Percentiles rank a stretch among this genome's conserved stretches.
Evolutionary conservation across 2,797 vertebrate species (phyloP).

Genomic region (Hippocampus kuda): DNA sequence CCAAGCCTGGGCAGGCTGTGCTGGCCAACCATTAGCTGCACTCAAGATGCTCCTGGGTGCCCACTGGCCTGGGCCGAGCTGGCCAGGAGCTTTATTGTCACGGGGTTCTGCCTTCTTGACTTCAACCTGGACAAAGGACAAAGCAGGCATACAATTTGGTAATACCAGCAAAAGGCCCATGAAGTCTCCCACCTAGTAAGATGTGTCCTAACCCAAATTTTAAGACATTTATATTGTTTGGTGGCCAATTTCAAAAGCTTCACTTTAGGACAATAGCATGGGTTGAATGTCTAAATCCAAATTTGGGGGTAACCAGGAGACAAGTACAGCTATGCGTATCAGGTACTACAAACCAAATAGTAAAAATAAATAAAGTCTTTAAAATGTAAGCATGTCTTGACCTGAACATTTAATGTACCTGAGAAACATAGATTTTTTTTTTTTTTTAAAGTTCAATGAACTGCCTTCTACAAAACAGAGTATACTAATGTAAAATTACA

Average conservation of each 20-base stretch:
- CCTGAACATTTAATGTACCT: conserved; percentile 5
- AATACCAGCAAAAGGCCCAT: conserved; percentile 30
- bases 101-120: conserved; percentile 97
- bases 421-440: conserved; percentile 80
- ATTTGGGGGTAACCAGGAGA: conserved; percentile 43
- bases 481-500: conserved; percentile 86
- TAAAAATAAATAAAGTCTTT: too few relatives aligned
- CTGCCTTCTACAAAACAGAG: conserved; percentile 44
- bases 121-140: conserved; percentile 95
- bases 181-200: conserved; percentile 68
- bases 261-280: conserved; percentile 68
- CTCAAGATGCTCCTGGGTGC: conserved; percentile 86
- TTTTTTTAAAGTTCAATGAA: conserved; percentile 47
- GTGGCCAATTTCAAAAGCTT: conserved; percentile 67
- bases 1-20: conserved; percentile 91
- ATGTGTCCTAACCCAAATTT: conserved; percentile 72
- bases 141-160: conserved; percentile 61
- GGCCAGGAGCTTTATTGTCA: conserved; percentile 93
- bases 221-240: conserved; percentile 49
- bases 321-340: conserved; percentile 79
- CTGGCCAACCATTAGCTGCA: conserved; percentile 96
- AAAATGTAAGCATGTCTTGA: background rate
- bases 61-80: conserved; percentile 88
- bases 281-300: conserved; percentile 39
- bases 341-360: conserved; percentile 68